A percentile compares a stretch with the other conserved stretches of the same genome.
Evolutionary conservation across 1,140 invertebrate genomes (phyloP).

Genomic region (Papilio xuthus): DNA sequence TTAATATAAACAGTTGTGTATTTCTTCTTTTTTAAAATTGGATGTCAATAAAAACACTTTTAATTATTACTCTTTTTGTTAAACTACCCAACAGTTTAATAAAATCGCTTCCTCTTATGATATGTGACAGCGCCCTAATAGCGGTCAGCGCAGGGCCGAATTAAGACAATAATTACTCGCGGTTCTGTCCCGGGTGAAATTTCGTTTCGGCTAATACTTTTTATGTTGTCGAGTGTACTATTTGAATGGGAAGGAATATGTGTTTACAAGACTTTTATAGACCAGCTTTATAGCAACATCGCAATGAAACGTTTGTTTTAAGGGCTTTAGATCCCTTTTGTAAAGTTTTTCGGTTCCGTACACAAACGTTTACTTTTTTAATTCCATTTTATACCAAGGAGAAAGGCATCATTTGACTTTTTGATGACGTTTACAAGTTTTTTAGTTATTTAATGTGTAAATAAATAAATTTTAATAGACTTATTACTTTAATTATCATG

Average conservation of each 20-base stretch:
- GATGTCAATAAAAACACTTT: no score
- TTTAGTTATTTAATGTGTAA: not conserved
- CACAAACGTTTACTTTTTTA: not conserved
- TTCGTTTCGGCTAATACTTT: constrained; percentile 76
- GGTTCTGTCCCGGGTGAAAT: constrained; percentile 60
- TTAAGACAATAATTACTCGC: constrained; percentile 77
- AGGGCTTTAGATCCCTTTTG: not conserved
- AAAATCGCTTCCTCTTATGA: constrained; percentile 47
- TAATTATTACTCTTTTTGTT: no score
- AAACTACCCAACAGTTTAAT: not conserved
- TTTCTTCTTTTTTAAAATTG: no score
- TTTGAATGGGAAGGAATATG: constrained; percentile 47
- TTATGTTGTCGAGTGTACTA: constrained; percentile 60
- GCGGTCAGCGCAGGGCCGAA: constrained; percentile 70
- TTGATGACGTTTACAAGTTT: no score
- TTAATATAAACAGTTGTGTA: no score
- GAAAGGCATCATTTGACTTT: not conserved
- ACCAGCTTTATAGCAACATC: constrained; percentile 30
- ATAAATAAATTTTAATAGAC: not conserved
- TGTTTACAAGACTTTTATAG: constrained; percentile 57
- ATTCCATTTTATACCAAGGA: no score
- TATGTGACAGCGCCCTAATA: constrained; percentile 47
- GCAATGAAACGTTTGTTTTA: constrained; percentile 10
- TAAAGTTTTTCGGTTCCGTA: not conserved
- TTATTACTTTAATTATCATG: constrained; percentile 4